Evolutionary conservation across 2,113 vertebrate genomes (phyloP).

Genomic region (Jacana jacana): DNA sequence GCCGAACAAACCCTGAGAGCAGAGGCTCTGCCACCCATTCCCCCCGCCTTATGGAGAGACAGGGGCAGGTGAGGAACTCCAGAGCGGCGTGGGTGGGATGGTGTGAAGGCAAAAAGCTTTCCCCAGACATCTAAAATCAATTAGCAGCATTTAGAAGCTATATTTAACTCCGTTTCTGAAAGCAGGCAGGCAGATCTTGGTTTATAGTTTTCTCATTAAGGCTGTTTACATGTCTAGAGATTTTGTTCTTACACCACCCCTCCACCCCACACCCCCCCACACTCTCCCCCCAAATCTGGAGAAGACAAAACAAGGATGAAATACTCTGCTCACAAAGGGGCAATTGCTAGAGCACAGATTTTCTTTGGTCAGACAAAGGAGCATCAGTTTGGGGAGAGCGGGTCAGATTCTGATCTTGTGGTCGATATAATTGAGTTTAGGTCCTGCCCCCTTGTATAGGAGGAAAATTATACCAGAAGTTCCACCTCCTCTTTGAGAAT

Average conservation of each 20-base stretch:
- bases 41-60: not conserved
- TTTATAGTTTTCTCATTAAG: not conserved
- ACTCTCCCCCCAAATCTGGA: not conserved
- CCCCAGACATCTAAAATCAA: conserved; percentile 27
- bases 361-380: not conserved
- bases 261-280: too few relatives aligned
- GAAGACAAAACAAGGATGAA: not conserved
- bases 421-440: not conserved
- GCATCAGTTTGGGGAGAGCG: not conserved
- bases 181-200: not conserved
- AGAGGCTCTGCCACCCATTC: not conserved
- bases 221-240: not conserved
- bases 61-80: not conserved
- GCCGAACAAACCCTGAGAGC: not conserved
- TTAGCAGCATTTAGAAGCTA: conserved; percentile 37
- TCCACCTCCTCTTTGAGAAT: not conserved
- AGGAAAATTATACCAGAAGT: not conserved
- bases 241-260: not conserved
- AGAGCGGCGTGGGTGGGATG: not conserved
- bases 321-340: not conserved
- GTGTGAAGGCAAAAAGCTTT: not conserved
- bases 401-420: not conserved
- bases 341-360: not conserved
- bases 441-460: not conserved
- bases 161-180: not conserved